Conservation (phyloP, 2,888 invertebrate genomes). For the Augiades crinisus region DNA sequence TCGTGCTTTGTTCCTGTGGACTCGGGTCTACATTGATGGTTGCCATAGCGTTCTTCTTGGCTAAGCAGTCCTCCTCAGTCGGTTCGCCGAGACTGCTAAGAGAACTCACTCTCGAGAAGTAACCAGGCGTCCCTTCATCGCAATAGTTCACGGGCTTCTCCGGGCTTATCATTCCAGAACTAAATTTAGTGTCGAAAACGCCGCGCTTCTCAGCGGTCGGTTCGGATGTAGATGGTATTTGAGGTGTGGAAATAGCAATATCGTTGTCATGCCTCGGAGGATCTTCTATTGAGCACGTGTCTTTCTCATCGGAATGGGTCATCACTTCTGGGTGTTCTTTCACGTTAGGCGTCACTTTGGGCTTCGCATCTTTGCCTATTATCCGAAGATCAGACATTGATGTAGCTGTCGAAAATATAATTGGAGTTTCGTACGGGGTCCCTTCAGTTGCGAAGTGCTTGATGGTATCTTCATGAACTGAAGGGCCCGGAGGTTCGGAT, state of each 20-base stretch:
- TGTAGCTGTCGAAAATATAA: slow-evolving; percentile 93
- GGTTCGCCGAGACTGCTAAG: slow-evolving; percentile 82
- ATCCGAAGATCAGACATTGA: slow-evolving; percentile 92
- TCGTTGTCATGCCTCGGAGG: slow-evolving; percentile 72
- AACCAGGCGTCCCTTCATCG: slow-evolving; percentile 93
- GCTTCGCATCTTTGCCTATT: slow-evolving; percentile 68
- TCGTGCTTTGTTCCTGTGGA: slow-evolving; percentile 52
- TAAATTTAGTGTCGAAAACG: slow-evolving; percentile 76
- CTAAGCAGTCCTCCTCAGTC: slow-evolving; percentile 66
- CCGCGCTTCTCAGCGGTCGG: slow-evolving; percentile 54
- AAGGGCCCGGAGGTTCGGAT: slow-evolving; percentile 69
- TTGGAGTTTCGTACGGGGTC: slow-evolving; percentile 90
- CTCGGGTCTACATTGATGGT: slow-evolving; percentile 58
- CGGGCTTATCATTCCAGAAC: slow-evolving; percentile 87
- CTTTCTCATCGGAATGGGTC: slow-evolving; percentile 76
- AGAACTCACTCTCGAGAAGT: slow-evolving; percentile 86
- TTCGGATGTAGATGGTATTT: slow-evolving; percentile 43
- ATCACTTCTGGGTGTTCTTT: slow-evolving; percentile 71
- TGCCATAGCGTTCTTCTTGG: slow-evolving; percentile 71
- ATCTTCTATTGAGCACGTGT: slow-evolving; percentile 74
- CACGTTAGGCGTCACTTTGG: slow-evolving; percentile 50
- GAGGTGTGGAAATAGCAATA: slow-evolving; percentile 57
- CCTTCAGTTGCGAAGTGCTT: slow-evolving; percentile 97
- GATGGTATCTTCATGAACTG: slow-evolving; percentile 89
- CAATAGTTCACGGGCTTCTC: slow-evolving; percentile 92